Conservation (phyloP, 2,113 vertebrate species). For the Rhinolophus ferrumequinum region DNA sequence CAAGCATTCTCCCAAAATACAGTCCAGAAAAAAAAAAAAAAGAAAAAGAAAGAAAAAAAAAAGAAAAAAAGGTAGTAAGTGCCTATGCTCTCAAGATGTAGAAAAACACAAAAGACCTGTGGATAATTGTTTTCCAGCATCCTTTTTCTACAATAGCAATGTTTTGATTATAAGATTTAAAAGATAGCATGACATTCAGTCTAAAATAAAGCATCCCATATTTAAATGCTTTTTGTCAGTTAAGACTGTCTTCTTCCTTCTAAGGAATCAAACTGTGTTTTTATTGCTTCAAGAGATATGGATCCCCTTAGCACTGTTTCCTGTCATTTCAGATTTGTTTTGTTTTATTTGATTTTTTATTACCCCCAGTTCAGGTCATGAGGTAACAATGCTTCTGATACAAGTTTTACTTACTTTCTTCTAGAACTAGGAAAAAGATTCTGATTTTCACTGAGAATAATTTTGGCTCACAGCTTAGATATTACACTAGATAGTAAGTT, state of each 20-base stretch:
- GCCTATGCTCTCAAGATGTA: background rate
- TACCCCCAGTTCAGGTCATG: background rate
- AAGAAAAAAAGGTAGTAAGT: background rate
- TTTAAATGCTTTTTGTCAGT: background rate
- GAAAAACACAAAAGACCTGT: background rate
- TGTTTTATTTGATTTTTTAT: background rate
- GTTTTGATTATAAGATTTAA: background rate
- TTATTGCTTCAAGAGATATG: background rate
- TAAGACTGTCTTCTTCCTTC: background rate
- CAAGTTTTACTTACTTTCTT: background rate
- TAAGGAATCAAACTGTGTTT: background rate
- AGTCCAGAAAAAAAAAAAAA: background rate
- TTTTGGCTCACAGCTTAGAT: background rate
- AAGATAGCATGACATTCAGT: background rate
- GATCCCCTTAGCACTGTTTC: background rate
- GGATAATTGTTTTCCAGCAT: background rate
- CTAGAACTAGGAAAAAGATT: background rate
- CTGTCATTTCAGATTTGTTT: background rate
- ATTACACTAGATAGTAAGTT: background rate
- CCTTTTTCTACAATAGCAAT: background rate
- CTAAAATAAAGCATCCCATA: background rate
- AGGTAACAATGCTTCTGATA: background rate
- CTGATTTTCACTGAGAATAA: background rate
- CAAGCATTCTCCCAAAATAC: background rate
- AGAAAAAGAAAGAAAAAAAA: too few relatives aligned